Percentiles rank a stretch among this genome's conserved stretches.
phyloP scores from a whole-genome alignment of 1,140 invertebrate genomes.

The Tetramorium simillimum region DNA sequence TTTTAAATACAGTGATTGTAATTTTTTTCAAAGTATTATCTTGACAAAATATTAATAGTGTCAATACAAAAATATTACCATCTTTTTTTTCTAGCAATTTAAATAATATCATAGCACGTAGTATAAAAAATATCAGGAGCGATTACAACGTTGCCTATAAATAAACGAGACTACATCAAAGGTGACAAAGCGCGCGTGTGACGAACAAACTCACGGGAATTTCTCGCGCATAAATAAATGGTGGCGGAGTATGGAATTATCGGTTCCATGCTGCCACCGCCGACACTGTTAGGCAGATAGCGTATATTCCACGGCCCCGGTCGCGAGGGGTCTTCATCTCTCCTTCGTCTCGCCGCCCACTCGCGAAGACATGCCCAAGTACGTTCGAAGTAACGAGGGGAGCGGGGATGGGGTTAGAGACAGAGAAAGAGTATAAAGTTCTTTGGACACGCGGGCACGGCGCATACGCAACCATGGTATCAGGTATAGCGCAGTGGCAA shows the following conservation, averaged over 20 bases:
- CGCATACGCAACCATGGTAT: constrained; percentile 79
- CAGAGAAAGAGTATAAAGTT: constrained; percentile 75
- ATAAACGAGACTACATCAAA: constrained; percentile 50
- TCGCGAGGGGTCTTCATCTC: constrained; percentile 73
- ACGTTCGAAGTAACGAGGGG: constrained; percentile 60
- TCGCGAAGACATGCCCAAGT: constrained; percentile 64
- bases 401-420: constrained; percentile 49
- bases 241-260: constrained; percentile 66
- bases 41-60: neutral
- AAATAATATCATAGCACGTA: neutral
- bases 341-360: constrained; percentile 66
- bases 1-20: neutral
- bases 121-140: neutral
- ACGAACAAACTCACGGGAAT: constrained; percentile 52
- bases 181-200: constrained; percentile 58
- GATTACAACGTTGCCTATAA: neutral
- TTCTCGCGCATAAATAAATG: constrained; percentile 70
- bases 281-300: constrained; percentile 61
- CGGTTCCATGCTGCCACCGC: constrained; percentile 59
- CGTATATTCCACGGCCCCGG: constrained; percentile 56
- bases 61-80: neutral
- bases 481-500: constrained; percentile 82
- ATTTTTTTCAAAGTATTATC: neutral
- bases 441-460: constrained; percentile 79
- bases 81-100: neutral